Conservation (phyloP, 1,140 invertebrate genomes). For the Aphelenchoides besseyi region DNA sequence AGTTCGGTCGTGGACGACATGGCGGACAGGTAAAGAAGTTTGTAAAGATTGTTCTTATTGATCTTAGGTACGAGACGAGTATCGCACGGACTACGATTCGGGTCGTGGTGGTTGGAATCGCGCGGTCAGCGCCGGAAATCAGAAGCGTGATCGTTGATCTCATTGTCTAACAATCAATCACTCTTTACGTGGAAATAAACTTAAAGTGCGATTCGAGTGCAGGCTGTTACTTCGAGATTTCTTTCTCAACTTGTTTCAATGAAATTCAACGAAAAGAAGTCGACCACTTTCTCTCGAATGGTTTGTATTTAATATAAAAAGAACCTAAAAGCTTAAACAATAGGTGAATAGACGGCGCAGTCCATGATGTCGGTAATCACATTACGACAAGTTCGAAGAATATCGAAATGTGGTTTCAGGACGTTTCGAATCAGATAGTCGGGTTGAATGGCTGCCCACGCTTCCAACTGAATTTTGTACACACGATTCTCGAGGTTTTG, state of each 20-base stretch:
- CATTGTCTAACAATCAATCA: no score
- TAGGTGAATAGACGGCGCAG: no score
- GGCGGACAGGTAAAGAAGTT: slow-evolving; percentile 81
- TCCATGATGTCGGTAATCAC: not conserved
- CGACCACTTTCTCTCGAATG: no score
- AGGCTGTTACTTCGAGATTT: no score
- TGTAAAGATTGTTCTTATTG: slow-evolving; percentile 13
- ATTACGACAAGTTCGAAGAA: not conserved
- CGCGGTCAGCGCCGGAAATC: slow-evolving; percentile 20
- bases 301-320: no score
- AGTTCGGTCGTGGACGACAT: slow-evolving; percentile 94
- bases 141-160: not conserved
- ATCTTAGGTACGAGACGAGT: slow-evolving; percentile 87
- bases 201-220: no score
- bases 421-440: not conserved
- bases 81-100: slow-evolving; percentile 90
- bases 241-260: no score
- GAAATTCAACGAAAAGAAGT: no score
- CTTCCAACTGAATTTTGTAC: not conserved
- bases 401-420: not conserved
- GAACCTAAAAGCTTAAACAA: no score
- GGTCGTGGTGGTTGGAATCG: slow-evolving; percentile 80
- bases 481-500: not conserved
- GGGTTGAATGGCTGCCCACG: not conserved
- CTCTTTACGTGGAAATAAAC: no score